Percentiles rank a stretch among this genome's conserved stretches.
phyloP scores from a whole-genome alignment of 2,797 vertebrate genomes.

The Malacoctenus gilli region DNA sequence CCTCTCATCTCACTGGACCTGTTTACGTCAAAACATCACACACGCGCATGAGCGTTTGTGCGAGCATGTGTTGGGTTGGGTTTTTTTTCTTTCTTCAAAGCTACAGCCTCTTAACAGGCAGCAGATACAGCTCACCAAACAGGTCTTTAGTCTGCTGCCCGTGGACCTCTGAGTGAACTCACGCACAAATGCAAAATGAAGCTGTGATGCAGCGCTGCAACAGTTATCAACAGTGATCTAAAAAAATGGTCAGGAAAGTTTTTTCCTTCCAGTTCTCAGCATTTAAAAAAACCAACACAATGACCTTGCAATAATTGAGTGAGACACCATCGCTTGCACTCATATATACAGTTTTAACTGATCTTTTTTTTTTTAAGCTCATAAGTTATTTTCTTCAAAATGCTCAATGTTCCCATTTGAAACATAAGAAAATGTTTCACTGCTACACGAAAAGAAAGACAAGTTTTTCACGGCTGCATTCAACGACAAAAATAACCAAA shows the following conservation, averaged over 20 bases:
- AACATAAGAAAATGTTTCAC: too few species aligned
- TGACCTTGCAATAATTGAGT: neutral
- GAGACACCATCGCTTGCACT: too few species aligned
- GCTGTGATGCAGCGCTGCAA: neutral
- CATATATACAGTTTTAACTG: too few species aligned
- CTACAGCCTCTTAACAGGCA: conserved; percentile 14
- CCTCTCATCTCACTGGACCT: conserved; percentile 45
- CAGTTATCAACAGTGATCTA: conserved; percentile 1
- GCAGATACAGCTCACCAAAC: neutral
- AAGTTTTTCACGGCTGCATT: too few species aligned
- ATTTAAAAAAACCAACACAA: neutral
- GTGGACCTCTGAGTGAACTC: neutral
- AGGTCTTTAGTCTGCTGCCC: neutral
- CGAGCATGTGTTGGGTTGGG: conserved; percentile 6
- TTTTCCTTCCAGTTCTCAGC: neutral
- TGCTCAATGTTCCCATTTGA: too few species aligned
- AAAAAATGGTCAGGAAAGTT: neutral
- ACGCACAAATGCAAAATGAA: neutral
- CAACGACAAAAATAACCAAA: too few species aligned
- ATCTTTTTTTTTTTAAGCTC: too few species aligned
- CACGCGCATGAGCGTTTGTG: neutral
- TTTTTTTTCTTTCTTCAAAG: conserved; percentile 19
- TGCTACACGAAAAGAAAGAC: too few species aligned
- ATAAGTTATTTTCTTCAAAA: too few species aligned
- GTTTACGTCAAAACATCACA: conserved; percentile 59